A percentile compares a stretch with the other conserved stretches of the same genome.
These are phyloP conservation scores for Keiferia lycopersicella DNA, from an alignment of 2,888 invertebrate species.

Conservation along the genomic window DNA sequence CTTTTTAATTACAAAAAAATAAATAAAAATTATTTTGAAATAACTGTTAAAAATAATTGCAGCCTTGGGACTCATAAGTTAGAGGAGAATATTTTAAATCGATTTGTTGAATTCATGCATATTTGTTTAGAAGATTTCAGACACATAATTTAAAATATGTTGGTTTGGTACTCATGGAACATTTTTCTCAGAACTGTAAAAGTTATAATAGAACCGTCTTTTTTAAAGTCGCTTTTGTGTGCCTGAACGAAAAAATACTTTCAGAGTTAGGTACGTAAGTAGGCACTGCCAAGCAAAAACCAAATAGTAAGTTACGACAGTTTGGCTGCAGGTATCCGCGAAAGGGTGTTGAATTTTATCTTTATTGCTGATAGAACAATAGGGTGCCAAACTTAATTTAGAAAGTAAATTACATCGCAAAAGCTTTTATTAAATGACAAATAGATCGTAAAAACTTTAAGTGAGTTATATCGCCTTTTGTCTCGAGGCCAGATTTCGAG, in stretches of 20 bases:
- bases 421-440: constrained; percentile 40
- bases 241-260: not conserved
- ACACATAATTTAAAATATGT: too few relatives aligned
- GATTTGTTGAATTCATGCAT: too few relatives aligned
- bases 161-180: too few relatives aligned
- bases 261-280: not conserved
- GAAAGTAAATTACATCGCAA: constrained; percentile 36
- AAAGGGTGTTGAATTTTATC: constrained; percentile 46
- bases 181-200: too few relatives aligned
- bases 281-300: not conserved
- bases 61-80: too few relatives aligned
- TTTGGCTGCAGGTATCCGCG: constrained; percentile 8
- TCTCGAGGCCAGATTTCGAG: constrained; percentile 16
- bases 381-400: constrained; percentile 36
- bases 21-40: too few relatives aligned
- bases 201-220: too few relatives aligned
- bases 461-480: constrained; percentile 24
- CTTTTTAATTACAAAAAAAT: too few relatives aligned
- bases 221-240: too few relatives aligned
- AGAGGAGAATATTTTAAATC: too few relatives aligned
- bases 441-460: constrained; percentile 27
- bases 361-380: constrained; percentile 45
- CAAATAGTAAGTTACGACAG: constrained; percentile 28
- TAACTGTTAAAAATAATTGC: too few relatives aligned
- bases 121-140: too few relatives aligned